phyloP scores from a whole-genome alignment of 2,113 vertebrate species.

The Ciconia boyciana region DNA sequence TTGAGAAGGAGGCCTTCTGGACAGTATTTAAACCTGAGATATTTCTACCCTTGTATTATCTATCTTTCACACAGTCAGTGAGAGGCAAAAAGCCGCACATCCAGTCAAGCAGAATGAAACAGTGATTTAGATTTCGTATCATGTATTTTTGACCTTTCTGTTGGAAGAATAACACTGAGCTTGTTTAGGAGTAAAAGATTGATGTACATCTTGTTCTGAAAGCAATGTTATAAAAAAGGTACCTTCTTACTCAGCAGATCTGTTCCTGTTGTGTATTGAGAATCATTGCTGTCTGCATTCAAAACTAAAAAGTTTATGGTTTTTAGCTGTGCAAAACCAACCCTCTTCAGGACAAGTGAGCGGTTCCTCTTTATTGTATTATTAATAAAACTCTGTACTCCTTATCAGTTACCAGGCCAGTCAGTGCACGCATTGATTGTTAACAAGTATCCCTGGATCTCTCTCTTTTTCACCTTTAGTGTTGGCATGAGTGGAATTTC shows the following conservation, averaged over 20 bases:
- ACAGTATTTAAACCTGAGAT: background rate
- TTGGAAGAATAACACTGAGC: background rate
- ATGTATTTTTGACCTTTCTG: background rate
- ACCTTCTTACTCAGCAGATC: constrained; percentile 14
- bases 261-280: background rate
- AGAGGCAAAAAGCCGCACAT: background rate
- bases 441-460: background rate
- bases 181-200: constrained; percentile 14
- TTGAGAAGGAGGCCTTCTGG: background rate
- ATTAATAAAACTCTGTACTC: background rate
- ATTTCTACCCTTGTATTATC: background rate
- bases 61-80: background rate
- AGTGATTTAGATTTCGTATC: background rate
- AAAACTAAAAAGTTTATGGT: background rate
- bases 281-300: background rate
- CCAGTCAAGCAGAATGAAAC: background rate
- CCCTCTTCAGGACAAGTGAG: background rate
- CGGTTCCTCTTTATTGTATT: background rate
- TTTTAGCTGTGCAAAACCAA: background rate
- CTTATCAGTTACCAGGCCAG: background rate
- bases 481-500: background rate
- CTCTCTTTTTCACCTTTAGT: background rate
- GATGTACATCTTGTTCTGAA: background rate
- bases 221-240: background rate
- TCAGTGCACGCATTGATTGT: background rate